Base-by-base conservation (phyloP, 2,797 vertebrate genomes). In the Masticophis lateralis region DNA sequence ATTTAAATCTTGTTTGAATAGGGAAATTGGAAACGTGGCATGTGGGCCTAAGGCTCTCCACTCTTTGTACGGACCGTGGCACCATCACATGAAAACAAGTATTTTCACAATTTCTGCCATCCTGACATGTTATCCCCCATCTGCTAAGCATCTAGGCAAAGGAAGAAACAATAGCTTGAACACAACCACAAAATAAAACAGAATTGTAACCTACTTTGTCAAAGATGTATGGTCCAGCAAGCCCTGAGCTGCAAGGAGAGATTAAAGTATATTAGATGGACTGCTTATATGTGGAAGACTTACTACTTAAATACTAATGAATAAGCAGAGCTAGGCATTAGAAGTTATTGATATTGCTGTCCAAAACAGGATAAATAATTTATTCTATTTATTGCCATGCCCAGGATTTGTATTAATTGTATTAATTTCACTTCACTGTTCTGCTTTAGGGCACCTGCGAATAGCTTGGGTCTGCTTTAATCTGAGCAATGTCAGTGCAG, bases 161-260 rank as follows among this genome's bases (percentile, higher is more conserved):
- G 32, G 32, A 43, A 32, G 25, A 47, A 90, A 22, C 13, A 20
- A 14, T 47, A 5, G 12, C 47, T 92, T 57, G 16, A 57, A 1
- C 32, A 74, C 13, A 27, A 66, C 47, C 37, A 91, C 47, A 55
- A 32, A 92, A 8, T 32, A 5, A 51, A 92, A 11, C 59, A 1
- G 3, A 27, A 87, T 0, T 57, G 27, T 0, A 91, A 87, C 87
- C 95, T 95, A 97, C 97, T 93, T 91, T 92, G 66, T 37, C 90
- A 61, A 60, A 88, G 57, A 0, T 61, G 91, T 94, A 90, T 3
- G 91, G 83, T 96, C 95, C 95, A 94, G 0, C 0, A 12, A 0
- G 47, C 95, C 43, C 12, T 6, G 86, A 90, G 53, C 97, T 97
- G 55, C 60, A 94, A 95, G 89, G 6, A 74, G 2, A 90, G 69